phyloP scores from a whole-genome alignment of 2,113 vertebrate species.

The Propithecus coquereli region DNA sequence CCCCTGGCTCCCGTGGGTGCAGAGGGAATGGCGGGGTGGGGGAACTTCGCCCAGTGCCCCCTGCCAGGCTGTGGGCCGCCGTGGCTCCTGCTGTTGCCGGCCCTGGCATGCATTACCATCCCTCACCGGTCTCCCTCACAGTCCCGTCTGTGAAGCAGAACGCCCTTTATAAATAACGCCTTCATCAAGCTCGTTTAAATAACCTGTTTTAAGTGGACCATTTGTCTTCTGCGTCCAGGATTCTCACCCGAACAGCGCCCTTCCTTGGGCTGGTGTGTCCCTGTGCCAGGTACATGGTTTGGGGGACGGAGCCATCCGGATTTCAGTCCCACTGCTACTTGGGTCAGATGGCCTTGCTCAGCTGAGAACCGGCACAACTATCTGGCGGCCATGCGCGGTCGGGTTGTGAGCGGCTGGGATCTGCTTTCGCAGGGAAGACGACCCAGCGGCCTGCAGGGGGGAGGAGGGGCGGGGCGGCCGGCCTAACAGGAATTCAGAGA shows the following conservation, averaged over 20 bases:
- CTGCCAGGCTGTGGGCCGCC: background rate
- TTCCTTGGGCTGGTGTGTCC: background rate
- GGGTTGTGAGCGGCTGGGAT: background rate
- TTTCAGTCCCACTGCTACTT: background rate
- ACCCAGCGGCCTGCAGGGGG: too few relatives aligned
- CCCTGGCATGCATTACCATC: background rate
- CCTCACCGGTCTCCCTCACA: too few relatives aligned
- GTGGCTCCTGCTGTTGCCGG: background rate
- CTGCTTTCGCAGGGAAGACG: background rate
- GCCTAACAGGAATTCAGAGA: background rate
- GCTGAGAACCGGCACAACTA: background rate
- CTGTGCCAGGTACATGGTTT: background rate
- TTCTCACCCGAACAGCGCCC: background rate
- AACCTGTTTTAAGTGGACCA: background rate
- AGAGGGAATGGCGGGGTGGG: background rate
- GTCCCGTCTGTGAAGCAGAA: background rate
- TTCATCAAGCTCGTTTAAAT: background rate
- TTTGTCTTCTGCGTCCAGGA: background rate
- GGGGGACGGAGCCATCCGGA: background rate
- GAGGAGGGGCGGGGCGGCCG: background rate
- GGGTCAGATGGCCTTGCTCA: too few relatives aligned
- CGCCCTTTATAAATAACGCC: background rate
- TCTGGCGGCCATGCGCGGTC: background rate
- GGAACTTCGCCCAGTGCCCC: accelerated
- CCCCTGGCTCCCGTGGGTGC: background rate